phyloP scores from a whole-genome alignment of 92 coral and sea anemone genomes.

The Metridium senile region DNA sequence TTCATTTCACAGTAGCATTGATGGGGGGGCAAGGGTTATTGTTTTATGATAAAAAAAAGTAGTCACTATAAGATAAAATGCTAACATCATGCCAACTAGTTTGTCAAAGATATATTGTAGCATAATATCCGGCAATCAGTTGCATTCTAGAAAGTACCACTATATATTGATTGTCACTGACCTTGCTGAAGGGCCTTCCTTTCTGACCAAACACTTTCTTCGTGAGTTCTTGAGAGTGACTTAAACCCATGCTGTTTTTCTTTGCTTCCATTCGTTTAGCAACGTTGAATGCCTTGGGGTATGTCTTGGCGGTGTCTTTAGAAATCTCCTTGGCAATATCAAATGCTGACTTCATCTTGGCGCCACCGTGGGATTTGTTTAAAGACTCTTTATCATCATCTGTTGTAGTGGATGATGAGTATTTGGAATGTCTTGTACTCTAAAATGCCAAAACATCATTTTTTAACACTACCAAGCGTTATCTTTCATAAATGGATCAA shows the following conservation, averaged over 20 bases:
- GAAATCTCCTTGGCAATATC: background rate
- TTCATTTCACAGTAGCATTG: no score
- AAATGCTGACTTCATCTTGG: constrained; percentile 14
- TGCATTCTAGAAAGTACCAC: no score
- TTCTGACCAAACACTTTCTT: constrained; percentile 38
- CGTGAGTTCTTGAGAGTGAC: constrained; percentile 20
- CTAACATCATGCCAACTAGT: no score
- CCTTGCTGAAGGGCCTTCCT: constrained; percentile 31
- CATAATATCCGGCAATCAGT: no score
- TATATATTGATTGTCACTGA: background rate
- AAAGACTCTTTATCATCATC: constrained; percentile 12
- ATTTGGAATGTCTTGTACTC: constrained; percentile 1
- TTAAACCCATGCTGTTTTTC: constrained; percentile 2
- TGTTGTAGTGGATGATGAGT: constrained; percentile 12
- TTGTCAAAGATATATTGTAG: no score
- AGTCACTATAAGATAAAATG: no score
- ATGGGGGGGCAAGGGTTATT: no score
- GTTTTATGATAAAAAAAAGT: no score
- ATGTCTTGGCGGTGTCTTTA: constrained; percentile 17
- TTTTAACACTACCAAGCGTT: background rate
- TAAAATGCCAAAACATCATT: background rate
- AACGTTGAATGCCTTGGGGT: constrained; percentile 39
- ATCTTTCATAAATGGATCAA: background rate
- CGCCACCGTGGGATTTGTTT: background rate
- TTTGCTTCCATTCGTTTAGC: constrained; percentile 38